Conservation (phyloP, 35 echinoderm and acorn worm species). For the Hemicentrotus pulcherrimus region DNA sequence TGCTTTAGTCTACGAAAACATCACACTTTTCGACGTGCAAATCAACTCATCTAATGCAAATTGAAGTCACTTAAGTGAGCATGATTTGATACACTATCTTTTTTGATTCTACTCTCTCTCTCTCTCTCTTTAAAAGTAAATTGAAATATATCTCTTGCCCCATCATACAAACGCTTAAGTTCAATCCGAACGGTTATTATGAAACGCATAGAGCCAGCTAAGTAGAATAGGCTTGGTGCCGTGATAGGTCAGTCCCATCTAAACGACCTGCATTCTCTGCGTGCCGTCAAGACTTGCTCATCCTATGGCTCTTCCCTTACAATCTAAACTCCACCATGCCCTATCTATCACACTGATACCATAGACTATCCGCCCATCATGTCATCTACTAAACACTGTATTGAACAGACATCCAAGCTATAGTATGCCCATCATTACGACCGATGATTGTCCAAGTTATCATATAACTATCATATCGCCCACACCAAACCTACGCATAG, state of each 20-base stretch:
- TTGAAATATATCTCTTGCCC: background rate
- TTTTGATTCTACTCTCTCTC: no score
- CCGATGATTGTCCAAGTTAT: background rate
- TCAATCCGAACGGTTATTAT: background rate
- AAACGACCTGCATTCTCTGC: slow-evolving; percentile 38
- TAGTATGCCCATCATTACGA: background rate
- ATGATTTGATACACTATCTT: background rate
- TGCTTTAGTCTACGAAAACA: background rate
- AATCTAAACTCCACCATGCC: background rate
- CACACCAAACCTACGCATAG: background rate
- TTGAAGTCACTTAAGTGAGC: background rate
- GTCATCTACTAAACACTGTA: background rate
- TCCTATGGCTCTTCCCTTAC: background rate
- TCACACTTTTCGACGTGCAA: background rate
- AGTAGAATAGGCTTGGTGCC: background rate
- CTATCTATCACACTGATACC: background rate
- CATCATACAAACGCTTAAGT: background rate
- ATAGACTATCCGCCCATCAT: background rate
- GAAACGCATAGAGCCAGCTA: background rate
- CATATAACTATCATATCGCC: background rate
- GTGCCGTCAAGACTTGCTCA: slow-evolving; percentile 40
- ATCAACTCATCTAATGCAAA: background rate
- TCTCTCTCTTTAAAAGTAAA: background rate
- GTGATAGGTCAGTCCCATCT: slow-evolving; percentile 29
- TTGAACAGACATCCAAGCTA: background rate